Percentiles rank a stretch among this genome's conserved stretches.
Conservation (phyloP, 2,113 vertebrate genomes). For the Grammomys dolichurus region DNA sequence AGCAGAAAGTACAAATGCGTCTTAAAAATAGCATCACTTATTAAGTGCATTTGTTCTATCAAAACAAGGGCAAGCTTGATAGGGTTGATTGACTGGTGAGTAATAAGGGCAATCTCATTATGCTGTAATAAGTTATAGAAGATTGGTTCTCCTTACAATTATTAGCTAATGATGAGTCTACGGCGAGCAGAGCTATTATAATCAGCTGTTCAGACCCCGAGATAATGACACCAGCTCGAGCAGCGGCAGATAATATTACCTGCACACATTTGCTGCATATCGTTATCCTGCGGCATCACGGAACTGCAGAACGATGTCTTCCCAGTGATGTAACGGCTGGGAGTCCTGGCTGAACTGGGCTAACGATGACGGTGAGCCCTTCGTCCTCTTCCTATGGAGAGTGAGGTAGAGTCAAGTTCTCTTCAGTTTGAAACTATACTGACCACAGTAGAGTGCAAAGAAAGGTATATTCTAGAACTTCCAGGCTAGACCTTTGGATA, state of each 20-base stretch:
- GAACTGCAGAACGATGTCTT: background rate
- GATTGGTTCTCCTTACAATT: background rate
- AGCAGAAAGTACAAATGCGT: background rate
- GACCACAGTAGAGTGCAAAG: background rate
- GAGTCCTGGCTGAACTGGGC: background rate
- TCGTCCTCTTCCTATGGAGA: background rate
- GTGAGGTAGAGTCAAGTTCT: background rate
- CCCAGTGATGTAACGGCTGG: too few species aligned
- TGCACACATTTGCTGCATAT: background rate
- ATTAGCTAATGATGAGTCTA: background rate
- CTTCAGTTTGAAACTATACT: background rate
- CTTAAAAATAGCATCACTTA: background rate
- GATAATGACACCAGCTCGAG: background rate
- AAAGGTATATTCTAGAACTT: background rate
- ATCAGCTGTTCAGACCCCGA: background rate
- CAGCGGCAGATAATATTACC: background rate
- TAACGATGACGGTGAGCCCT: background rate
- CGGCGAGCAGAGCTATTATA: background rate
- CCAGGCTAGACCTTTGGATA: background rate
- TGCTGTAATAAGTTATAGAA: background rate
- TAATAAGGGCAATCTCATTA: constrained; percentile 17
- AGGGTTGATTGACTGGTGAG: background rate
- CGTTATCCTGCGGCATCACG: background rate
- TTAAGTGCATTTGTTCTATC: constrained; percentile 21
- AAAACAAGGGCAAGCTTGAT: constrained; percentile 8